Evolutionary conservation across 2,113 vertebrate genomes (phyloP).

Genomic region (Larimichthys crocea): DNA sequence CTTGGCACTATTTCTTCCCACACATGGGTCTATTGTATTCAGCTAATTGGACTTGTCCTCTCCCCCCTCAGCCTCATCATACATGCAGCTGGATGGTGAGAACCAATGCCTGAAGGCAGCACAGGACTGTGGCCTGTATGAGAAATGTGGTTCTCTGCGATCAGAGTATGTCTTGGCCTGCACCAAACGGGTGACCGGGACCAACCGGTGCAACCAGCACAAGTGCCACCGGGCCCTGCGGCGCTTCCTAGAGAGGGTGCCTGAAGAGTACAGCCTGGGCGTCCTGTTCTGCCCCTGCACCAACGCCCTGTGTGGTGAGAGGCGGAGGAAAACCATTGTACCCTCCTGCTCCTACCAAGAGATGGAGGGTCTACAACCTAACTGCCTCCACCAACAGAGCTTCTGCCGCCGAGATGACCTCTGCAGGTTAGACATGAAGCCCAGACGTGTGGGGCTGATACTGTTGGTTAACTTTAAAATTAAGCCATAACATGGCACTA

Average conservation of each 20-base stretch:
- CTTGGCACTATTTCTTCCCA: background rate
- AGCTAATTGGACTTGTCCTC: background rate
- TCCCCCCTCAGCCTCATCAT: constrained; percentile 66
- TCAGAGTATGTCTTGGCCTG: constrained; percentile 92
- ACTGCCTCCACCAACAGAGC: constrained; percentile 90
- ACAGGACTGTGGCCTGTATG: constrained; percentile 89
- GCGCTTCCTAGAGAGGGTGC: constrained; percentile 91
- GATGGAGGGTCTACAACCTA: constrained; percentile 81
- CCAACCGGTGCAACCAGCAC: constrained; percentile 86
- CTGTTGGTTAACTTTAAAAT: background rate
- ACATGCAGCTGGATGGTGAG: constrained; percentile 78
- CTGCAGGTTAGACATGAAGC: constrained; percentile 88
- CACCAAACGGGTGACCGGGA: constrained; percentile 78
- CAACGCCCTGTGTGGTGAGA: constrained; percentile 90
- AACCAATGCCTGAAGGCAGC: constrained; percentile 94
- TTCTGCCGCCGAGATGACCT: constrained; percentile 88
- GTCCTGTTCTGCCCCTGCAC: constrained; percentile 94
- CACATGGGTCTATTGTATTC: background rate
- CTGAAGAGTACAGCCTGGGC: constrained; percentile 89
- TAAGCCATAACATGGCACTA: background rate
- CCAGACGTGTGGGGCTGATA: background rate
- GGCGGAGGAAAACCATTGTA: constrained; percentile 94
- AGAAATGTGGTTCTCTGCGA: constrained; percentile 90
- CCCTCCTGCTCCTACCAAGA: constrained; percentile 92
- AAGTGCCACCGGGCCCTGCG: constrained; percentile 89